phyloP scores from a whole-genome alignment of 2,888 invertebrate genomes.

The Hyppa rectilinea region DNA sequence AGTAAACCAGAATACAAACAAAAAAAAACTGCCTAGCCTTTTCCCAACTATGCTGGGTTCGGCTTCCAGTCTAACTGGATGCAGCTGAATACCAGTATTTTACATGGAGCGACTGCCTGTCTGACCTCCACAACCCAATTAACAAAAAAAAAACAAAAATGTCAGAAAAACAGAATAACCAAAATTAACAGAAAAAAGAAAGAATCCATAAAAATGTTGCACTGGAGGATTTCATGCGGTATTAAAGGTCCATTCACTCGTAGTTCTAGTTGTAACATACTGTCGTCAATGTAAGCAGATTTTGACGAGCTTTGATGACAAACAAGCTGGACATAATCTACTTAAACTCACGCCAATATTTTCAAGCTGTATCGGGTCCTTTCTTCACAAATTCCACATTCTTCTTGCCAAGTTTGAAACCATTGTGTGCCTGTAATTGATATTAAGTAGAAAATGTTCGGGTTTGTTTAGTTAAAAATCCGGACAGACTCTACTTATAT shows the following conservation, averaged over 20 bases:
- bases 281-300: slow-evolving; percentile 54
- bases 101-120: too few species aligned
- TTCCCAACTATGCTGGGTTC: too few species aligned
- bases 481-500: slow-evolving; percentile 56
- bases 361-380: background rate
- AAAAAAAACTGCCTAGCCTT: too few species aligned
- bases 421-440: slow-evolving; percentile 18
- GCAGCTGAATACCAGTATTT: too few species aligned
- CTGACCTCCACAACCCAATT: too few species aligned
- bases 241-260: background rate
- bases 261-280: background rate
- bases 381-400: background rate
- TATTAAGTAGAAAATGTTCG: slow-evolving; percentile 51
- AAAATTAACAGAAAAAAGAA: background rate
- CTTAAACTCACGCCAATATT: slow-evolving; percentile 65
- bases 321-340: slow-evolving; percentile 68
- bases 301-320: slow-evolving; percentile 41
- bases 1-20: too few species aligned
- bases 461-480: slow-evolving; percentile 43
- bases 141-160: background rate
- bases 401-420: background rate
- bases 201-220: background rate
- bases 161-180: background rate
- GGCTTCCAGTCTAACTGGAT: too few species aligned
- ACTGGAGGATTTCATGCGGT: background rate